Conservation (phyloP, 2,113 vertebrate species). For the Myodes glareolus region DNA sequence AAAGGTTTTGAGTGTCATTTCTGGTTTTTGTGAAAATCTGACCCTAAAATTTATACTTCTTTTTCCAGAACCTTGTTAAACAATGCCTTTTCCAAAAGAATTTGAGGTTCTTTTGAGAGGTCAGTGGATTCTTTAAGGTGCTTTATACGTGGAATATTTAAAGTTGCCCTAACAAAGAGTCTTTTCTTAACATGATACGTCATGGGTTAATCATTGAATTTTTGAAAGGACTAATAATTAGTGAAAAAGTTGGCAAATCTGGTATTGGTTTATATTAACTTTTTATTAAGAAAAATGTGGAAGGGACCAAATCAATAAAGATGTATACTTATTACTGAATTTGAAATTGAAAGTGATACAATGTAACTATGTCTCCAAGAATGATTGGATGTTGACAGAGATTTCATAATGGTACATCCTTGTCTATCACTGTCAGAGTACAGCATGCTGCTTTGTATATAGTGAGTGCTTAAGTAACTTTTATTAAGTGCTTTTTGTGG, state of each 20-base stretch:
- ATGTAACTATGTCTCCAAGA: neutral
- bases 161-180: neutral
- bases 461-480: neutral
- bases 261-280: neutral
- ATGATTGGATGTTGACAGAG: neutral
- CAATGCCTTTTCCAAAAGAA: neutral
- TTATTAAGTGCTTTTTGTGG: neutral
- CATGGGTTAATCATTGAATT: conserved; percentile 6
- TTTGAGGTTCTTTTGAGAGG: neutral
- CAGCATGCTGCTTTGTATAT: neutral
- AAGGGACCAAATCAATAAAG: neutral
- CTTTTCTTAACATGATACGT: neutral
- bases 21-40: conserved; percentile 17
- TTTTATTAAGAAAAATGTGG: neutral
- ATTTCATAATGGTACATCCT: neutral
- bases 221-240: conserved; percentile 1
- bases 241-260: neutral
- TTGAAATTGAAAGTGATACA: neutral
- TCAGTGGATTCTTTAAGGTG: neutral
- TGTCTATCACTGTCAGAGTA: neutral
- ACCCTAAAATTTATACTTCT: neutral
- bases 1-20: neutral
- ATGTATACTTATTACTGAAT: neutral
- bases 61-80: conserved; percentile 10
- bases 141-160: neutral